Percentiles rank a stretch among this genome's conserved stretches.
Evolutionary conservation across 2,113 vertebrate species (phyloP).

Genomic region (Megaceryle torquata): DNA sequence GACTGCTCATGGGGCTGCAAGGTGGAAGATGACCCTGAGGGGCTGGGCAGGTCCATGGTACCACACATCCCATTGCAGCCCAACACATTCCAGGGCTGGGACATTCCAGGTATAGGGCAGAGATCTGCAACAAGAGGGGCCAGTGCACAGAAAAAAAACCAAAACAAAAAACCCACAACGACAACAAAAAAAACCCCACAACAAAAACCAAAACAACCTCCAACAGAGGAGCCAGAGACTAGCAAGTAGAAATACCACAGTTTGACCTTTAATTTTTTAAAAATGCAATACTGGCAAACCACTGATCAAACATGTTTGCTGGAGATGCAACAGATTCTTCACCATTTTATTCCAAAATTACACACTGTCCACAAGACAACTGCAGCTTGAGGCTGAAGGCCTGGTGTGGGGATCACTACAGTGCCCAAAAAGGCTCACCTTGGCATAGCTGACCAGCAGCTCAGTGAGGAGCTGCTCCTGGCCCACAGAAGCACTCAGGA

Average conservation of each 20-base stretch:
- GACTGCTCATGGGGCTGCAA: not conserved
- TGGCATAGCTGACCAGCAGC: conserved; percentile 82
- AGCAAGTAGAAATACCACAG: not conserved
- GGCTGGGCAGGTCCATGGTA: not conserved
- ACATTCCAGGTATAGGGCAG: not conserved
- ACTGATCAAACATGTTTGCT: not conserved
- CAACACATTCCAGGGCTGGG: not conserved
- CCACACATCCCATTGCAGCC: no score
- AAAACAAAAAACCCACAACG: no score
- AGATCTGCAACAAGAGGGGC: fast-evolving
- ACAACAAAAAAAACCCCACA: no score
- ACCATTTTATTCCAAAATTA: not conserved
- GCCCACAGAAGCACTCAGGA: conserved; percentile 80
- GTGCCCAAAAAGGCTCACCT: conserved; percentile 75
- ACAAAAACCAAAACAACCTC: not conserved
- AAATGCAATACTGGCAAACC: not conserved
- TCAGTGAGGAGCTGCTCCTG: conserved; percentile 89
- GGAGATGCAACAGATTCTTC: not conserved
- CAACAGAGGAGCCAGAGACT: not conserved
- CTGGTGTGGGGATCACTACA: fast-evolving
- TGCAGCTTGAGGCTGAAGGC: not conserved
- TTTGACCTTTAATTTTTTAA: not conserved
- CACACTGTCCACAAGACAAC: not conserved
- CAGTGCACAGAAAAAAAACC: fast-evolving
- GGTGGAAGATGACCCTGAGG: not conserved